Evolutionary conservation across 2,797 vertebrate genomes (phyloP).

Genomic region (Lates japonicus): DNA sequence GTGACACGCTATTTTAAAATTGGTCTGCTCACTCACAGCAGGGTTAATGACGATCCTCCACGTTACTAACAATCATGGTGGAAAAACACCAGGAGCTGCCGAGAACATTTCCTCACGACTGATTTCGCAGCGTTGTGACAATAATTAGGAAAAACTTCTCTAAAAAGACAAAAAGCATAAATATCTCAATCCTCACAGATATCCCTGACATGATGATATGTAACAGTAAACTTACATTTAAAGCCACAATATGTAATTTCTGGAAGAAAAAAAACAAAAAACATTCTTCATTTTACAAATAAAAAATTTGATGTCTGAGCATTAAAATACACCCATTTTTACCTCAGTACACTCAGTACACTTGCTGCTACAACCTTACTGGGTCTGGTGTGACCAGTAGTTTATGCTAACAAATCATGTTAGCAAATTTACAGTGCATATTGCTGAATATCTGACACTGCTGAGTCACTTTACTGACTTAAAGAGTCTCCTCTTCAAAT

Average conservation of each 20-base stretch:
- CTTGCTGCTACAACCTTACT: background rate
- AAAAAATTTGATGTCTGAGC: too few relatives aligned
- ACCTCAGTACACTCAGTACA: background rate
- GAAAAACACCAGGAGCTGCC: background rate
- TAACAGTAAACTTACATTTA: background rate
- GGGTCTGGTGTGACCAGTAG: background rate
- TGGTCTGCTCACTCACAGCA: background rate
- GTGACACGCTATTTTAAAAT: background rate
- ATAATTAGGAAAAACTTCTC: too few relatives aligned
- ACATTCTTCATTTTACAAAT: background rate
- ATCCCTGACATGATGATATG: background rate
- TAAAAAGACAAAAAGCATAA: too few relatives aligned
- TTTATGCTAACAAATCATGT: background rate
- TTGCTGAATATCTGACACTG: background rate
- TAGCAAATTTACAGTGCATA: too few relatives aligned
- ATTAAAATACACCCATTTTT: background rate
- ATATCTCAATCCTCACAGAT: background rate
- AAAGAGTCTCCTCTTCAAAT: too few relatives aligned
- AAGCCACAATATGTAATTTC: background rate
- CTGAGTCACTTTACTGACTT: background rate
- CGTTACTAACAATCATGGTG: background rate
- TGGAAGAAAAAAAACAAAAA: background rate
- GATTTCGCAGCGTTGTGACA: background rate
- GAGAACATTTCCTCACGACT: background rate
- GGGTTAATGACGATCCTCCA: background rate